These are phyloP conservation scores for Podilymbus podiceps DNA, from an alignment of 2,113 vertebrate genomes.

Conservation along the genomic window DNA sequence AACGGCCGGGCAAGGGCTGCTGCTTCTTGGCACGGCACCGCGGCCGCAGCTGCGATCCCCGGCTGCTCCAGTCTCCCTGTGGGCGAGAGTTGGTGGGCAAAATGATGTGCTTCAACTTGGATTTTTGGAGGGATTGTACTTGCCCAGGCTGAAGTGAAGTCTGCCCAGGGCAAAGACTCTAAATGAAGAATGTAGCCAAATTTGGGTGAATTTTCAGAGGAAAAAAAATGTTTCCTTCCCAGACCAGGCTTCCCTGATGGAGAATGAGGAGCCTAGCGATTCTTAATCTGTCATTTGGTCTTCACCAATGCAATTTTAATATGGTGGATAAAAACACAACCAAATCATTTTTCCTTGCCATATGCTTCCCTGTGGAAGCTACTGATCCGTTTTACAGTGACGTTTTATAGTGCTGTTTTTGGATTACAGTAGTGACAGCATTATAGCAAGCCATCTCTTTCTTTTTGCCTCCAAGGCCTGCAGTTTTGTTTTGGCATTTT, in stretches of 20 bases:
- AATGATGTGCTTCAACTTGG: neutral
- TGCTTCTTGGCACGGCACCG: neutral
- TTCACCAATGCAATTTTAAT: neutral
- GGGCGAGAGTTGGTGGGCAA: rapidly evolving
- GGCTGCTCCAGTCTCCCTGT: neutral
- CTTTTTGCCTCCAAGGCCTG: neutral
- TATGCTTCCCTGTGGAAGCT: neutral
- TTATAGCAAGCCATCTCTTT: neutral
- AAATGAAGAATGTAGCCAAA: neutral
- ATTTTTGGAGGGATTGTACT: neutral
- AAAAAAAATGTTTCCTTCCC: neutral
- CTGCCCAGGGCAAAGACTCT: neutral
- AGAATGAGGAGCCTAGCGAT: neutral
- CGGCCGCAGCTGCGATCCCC: rapidly evolving
- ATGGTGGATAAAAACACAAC: neutral
- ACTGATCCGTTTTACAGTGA: neutral
- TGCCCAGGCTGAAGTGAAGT: neutral
- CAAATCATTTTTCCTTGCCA: neutral
- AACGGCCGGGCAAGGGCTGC: neutral
- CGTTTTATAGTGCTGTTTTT: neutral
- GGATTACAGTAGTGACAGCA: neutral
- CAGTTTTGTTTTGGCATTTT: neutral
- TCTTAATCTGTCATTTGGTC: neutral
- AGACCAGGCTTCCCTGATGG: neutral
- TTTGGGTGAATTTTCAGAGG: neutral